Conservation (phyloP, 2,797 vertebrate genomes). For the Platalea minor region DNA sequence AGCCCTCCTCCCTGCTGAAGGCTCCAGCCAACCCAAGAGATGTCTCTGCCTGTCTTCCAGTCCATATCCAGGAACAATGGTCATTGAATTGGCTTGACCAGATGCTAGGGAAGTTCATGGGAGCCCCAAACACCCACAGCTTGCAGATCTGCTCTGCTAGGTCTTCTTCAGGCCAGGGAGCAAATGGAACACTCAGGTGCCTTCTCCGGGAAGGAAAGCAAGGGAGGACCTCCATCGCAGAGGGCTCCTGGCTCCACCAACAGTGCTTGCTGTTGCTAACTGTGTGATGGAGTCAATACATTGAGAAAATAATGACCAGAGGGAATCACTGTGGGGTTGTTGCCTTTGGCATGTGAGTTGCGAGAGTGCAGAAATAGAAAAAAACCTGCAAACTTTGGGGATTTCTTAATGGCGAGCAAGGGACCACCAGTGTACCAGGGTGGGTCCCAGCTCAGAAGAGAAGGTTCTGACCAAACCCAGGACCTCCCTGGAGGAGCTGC, state of each 20-base stretch:
- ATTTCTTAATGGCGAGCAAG: background rate
- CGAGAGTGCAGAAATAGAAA: background rate
- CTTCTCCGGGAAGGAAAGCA: background rate
- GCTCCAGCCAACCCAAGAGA: background rate
- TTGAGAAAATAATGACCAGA: background rate
- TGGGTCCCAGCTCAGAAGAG: background rate
- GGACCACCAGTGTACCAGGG: background rate
- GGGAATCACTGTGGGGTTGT: background rate
- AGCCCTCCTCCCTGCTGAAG: background rate
- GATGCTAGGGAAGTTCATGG: background rate
- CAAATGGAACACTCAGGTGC: background rate
- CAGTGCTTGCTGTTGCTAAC: background rate
- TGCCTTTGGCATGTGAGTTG: background rate
- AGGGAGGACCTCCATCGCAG: background rate
- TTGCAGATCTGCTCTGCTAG: background rate
- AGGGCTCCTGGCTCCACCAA: background rate
- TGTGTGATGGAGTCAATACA: background rate
- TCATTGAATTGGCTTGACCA: background rate
- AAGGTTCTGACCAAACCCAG: background rate
- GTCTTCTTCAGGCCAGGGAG: background rate
- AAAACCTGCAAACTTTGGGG: background rate
- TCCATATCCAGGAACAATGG: background rate
- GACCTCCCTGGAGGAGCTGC: background rate
- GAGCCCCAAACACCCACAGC: background rate
- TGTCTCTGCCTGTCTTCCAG: background rate